These are phyloP conservation scores for Malurus splendens DNA, from an alignment of 2,797 vertebrate genomes.

Conservation along the genomic window DNA sequence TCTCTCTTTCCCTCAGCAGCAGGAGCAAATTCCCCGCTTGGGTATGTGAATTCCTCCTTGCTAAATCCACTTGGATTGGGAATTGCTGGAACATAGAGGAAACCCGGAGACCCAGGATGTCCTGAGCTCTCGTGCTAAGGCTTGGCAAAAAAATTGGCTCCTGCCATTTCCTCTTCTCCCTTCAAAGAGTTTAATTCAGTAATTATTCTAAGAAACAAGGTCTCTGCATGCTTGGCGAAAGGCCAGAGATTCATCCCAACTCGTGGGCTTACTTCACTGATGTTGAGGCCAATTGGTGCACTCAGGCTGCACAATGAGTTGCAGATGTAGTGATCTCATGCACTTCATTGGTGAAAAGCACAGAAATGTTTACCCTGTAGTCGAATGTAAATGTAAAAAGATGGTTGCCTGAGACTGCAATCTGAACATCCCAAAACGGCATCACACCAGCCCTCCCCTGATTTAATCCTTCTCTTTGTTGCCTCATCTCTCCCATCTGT, in stretches of 20 bases:
- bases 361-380: neutral
- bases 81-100: neutral
- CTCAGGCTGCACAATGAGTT: conserved; percentile 12
- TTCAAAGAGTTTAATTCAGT: conserved; percentile 34
- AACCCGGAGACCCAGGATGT: neutral
- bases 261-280: conserved; percentile 2
- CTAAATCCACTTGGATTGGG: neutral
- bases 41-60: neutral
- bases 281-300: conserved; percentile 1
- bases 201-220: conserved; percentile 51
- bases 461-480: conserved; percentile 16
- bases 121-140: neutral
- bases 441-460: neutral
- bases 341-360: neutral
- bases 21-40: neutral
- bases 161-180: conserved; percentile 31
- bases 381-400: neutral
- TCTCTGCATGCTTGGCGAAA: conserved; percentile 11
- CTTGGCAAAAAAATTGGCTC: conserved; percentile 10
- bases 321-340: conserved; percentile 49
- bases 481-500: conserved; percentile 46
- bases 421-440: neutral
- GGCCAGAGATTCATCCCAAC: conserved; percentile 40
- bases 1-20: neutral
- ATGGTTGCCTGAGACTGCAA: neutral